These are phyloP conservation scores for Drosophila guanche DNA, from an alignment of 1,140 invertebrate species.

Conservation along the genomic window DNA sequence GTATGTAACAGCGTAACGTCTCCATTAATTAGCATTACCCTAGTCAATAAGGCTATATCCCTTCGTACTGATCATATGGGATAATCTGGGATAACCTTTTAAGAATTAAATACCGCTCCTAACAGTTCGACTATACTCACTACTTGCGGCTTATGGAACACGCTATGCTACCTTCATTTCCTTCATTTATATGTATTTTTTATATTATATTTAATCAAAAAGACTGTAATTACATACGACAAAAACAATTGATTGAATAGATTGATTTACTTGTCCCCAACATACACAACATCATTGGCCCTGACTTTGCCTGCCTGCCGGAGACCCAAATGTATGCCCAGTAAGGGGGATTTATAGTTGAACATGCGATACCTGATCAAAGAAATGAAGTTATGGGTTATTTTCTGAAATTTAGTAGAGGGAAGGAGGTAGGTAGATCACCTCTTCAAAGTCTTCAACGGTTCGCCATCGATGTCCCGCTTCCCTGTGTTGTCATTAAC, in stretches of 20 bases:
- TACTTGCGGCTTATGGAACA: too few relatives aligned
- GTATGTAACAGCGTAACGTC: too few relatives aligned
- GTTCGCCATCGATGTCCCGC: conserved; percentile 85
- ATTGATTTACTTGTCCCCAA: conserved; percentile 51
- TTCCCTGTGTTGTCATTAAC: conserved; percentile 85
- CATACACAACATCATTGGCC: conserved; percentile 70
- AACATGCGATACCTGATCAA: conserved; percentile 67
- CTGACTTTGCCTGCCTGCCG: conserved; percentile 61
- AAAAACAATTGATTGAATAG: conserved; percentile 13
- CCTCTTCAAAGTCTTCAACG: conserved; percentile 85
- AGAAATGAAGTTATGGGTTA: neutral
- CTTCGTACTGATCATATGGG: too few relatives aligned
- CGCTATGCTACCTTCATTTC: too few relatives aligned
- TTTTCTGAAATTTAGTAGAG: neutral
- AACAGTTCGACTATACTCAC: too few relatives aligned
- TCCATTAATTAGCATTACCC: too few relatives aligned
- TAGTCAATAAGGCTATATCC: too few relatives aligned
- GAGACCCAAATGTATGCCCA: conserved; percentile 78
- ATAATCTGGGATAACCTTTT: too few relatives aligned
- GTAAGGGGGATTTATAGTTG: conserved; percentile 56
- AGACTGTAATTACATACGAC: conserved; percentile 49
- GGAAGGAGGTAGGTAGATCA: conserved; percentile 10
- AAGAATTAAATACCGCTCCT: too few relatives aligned
- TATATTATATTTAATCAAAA: conserved; percentile 71
- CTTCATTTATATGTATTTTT: too few relatives aligned